These are phyloP conservation scores for Dynastes grantii DNA, from an alignment of 2,888 invertebrate genomes.

Conservation along the genomic window DNA sequence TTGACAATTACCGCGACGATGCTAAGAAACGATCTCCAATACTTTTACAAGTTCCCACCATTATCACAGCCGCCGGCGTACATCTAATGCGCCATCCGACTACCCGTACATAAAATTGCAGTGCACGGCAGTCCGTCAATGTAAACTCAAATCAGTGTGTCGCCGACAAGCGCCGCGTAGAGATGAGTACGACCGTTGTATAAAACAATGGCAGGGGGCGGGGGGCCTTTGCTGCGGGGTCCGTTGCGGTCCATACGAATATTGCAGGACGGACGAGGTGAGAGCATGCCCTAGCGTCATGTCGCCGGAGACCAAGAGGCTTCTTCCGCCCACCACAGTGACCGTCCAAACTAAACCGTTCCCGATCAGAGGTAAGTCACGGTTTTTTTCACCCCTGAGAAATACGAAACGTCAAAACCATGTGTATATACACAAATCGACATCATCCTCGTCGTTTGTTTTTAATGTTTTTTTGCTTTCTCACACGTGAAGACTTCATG, in stretches of 20 bases:
- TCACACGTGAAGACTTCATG: constrained; percentile 55
- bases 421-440: not conserved
- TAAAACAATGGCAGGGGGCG: constrained; percentile 58
- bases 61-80: constrained; percentile 1
- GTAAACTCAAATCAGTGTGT: constrained; percentile 47
- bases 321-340: constrained; percentile 85
- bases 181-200: constrained; percentile 65
- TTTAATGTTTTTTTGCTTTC: constrained; percentile 20
- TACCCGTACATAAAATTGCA: constrained; percentile 31
- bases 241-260: constrained; percentile 63
- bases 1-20: not conserved
- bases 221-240: too few species aligned
- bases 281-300: constrained; percentile 78
- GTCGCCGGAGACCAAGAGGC: constrained; percentile 79
- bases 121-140: constrained; percentile 9
- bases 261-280: constrained; percentile 65
- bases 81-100: not conserved
- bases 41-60: constrained; percentile 15
- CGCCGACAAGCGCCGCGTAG: constrained; percentile 46
- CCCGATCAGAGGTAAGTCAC: constrained; percentile 83
- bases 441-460: constrained; percentile 4
- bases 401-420: not conserved
- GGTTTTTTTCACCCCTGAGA: not conserved
- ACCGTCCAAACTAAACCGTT: constrained; percentile 93
- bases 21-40: not conserved